A percentile compares a stretch with the other conserved stretches of the same genome.
Evolutionary conservation across 2,888 invertebrate genomes (phyloP).

Genomic region (Lydus trimaculatus): DNA sequence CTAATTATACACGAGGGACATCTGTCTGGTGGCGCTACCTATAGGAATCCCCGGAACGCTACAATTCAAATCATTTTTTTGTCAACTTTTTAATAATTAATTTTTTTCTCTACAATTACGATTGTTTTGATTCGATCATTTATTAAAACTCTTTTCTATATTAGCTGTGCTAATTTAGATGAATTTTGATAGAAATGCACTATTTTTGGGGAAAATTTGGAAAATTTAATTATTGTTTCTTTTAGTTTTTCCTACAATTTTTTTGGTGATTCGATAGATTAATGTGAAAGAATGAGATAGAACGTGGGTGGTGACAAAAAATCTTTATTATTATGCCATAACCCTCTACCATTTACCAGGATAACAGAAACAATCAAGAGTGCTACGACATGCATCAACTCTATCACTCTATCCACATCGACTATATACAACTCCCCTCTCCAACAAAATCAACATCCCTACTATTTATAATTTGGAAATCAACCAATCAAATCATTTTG

Average conservation of each 20-base stretch:
- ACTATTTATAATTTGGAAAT: neutral
- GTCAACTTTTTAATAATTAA: neutral
- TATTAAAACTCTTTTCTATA: too few species aligned
- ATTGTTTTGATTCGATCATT: too few species aligned
- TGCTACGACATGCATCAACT: conserved; percentile 19
- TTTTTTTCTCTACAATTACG: neutral
- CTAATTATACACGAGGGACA: neutral
- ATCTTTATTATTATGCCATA: conserved; percentile 42
- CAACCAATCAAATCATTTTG: conserved; percentile 32
- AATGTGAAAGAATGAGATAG: conserved; percentile 7
- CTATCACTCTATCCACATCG: conserved; percentile 11
- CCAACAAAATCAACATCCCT: neutral
- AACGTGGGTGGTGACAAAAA: conserved; percentile 33
- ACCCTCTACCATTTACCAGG: conserved; percentile 43
- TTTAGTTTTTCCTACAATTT: neutral
- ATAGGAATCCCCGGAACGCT: neutral
- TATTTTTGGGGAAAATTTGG: too few species aligned
- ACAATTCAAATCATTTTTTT: neutral
- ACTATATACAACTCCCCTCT: neutral
- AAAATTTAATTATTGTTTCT: neutral
- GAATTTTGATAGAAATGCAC: too few species aligned
- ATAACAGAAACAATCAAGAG: conserved; percentile 39
- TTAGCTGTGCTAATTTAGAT: too few species aligned
- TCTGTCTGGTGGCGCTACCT: neutral
- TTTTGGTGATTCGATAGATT: neutral